These are phyloP conservation scores for Sphenopsis melanotis DNA, from an alignment of 2,797 vertebrate species.

Conservation along the genomic window DNA sequence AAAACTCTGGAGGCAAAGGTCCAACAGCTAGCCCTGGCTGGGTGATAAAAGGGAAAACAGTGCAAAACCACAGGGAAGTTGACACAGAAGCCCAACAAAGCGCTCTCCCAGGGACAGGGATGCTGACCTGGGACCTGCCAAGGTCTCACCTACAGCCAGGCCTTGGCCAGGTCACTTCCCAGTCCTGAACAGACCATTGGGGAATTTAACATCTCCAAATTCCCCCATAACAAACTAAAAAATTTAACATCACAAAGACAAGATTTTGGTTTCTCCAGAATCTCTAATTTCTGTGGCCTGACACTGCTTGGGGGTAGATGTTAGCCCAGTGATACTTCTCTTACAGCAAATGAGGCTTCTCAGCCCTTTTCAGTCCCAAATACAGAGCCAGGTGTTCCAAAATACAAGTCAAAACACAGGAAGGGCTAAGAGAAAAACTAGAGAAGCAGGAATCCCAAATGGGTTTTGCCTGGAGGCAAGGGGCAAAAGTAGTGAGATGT, in stretches of 20 bases:
- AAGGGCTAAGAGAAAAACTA: constrained; percentile 4
- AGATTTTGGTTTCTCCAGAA: not conserved
- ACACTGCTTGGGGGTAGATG: not conserved
- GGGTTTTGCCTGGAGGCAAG: constrained; percentile 15
- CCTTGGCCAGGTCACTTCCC: not conserved
- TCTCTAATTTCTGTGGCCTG: not conserved
- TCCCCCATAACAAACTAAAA: not conserved
- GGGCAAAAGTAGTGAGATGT: not conserved
- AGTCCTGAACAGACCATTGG: fast-evolving
- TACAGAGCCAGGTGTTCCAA: not conserved
- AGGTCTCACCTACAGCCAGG: not conserved
- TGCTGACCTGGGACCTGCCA: not conserved
- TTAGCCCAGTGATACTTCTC: not conserved
- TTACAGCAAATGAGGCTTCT: not conserved
- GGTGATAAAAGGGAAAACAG: not conserved
- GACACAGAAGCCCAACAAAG: not conserved
- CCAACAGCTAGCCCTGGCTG: not conserved
- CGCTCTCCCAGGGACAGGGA: not conserved
- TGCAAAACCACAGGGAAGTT: not conserved
- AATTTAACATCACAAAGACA: not conserved
- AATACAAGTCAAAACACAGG: constrained; percentile 19
- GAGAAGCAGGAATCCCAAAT: constrained; percentile 30
- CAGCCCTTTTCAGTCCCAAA: not conserved
- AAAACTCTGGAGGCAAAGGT: not conserved
- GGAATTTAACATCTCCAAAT: not conserved